Evolutionary conservation across 1,140 invertebrate genomes (phyloP).

Genomic region (Nymphalis io): DNA sequence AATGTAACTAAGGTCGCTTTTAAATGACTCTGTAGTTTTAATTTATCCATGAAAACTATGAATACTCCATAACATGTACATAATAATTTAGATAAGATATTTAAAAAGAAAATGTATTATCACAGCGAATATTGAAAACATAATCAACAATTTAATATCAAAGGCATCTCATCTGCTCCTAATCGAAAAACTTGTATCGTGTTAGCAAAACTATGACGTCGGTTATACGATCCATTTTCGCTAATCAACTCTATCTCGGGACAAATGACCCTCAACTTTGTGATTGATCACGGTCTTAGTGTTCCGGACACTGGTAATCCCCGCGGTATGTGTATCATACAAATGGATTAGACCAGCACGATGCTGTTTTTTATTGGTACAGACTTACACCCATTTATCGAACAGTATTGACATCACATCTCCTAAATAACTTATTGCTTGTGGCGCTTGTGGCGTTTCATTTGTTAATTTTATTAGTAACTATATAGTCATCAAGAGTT

Average conservation of each 20-base stretch:
- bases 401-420: too few relatives aligned
- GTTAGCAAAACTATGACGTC: constrained; percentile 7
- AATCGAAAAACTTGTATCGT: constrained; percentile 20
- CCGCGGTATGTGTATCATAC: constrained; percentile 12
- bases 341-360: background rate
- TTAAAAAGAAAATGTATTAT: too few relatives aligned
- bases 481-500: too few relatives aligned
- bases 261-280: constrained; percentile 37
- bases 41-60: too few relatives aligned
- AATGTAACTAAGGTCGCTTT: too few relatives aligned
- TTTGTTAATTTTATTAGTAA: too few relatives aligned
- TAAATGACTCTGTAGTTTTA: too few relatives aligned
- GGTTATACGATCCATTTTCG: constrained; percentile 31
- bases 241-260: constrained; percentile 31
- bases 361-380: background rate
- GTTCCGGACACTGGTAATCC: constrained; percentile 38
- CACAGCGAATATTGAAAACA: background rate
- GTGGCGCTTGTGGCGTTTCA: too few relatives aligned
- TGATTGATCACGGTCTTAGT: constrained; percentile 43
- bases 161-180: background rate
- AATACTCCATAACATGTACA: too few relatives aligned
- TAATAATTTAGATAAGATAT: too few relatives aligned
- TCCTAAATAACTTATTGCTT: too few relatives aligned
- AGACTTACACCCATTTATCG: too few relatives aligned
- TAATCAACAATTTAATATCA: background rate